Conservation (phyloP, 2,888 invertebrate genomes). For the Pharmacophagus antenor region DNA sequence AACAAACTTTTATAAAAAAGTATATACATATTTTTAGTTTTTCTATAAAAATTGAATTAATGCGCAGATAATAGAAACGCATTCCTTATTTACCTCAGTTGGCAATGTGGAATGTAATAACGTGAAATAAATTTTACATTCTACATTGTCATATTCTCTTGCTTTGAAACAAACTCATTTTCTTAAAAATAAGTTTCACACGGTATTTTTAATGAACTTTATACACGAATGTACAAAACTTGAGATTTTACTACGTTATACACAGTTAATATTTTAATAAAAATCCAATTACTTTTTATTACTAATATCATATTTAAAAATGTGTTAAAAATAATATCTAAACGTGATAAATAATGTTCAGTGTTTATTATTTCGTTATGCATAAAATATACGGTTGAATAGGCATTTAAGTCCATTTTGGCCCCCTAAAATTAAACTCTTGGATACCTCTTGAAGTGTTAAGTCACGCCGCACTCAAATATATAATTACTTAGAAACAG, state of each 20-base stretch:
- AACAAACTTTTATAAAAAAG: too few relatives aligned
- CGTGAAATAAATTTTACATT: neutral
- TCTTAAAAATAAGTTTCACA: too few relatives aligned
- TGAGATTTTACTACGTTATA: neutral
- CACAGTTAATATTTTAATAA: neutral
- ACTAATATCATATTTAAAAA: neutral
- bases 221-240: neutral
- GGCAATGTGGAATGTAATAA: neutral
- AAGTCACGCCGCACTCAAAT: constrained; percentile 18
- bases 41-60: too few relatives aligned
- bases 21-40: neutral
- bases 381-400: neutral
- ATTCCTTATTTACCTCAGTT: neutral
- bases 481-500: constrained; percentile 26
- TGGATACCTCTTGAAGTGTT: constrained; percentile 22
- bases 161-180: neutral
- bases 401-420: constrained; percentile 15
- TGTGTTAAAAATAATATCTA: neutral
- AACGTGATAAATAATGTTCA: neutral
- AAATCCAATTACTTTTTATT: neutral
- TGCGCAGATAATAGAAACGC: too few relatives aligned
- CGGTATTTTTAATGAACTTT: neutral
- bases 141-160: neutral
- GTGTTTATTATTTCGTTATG: neutral
- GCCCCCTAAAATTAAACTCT: constrained; percentile 25